These are phyloP conservation scores for Neotoxoptera formosana DNA, from an alignment of 1,140 invertebrate species.

Conservation along the genomic window DNA sequence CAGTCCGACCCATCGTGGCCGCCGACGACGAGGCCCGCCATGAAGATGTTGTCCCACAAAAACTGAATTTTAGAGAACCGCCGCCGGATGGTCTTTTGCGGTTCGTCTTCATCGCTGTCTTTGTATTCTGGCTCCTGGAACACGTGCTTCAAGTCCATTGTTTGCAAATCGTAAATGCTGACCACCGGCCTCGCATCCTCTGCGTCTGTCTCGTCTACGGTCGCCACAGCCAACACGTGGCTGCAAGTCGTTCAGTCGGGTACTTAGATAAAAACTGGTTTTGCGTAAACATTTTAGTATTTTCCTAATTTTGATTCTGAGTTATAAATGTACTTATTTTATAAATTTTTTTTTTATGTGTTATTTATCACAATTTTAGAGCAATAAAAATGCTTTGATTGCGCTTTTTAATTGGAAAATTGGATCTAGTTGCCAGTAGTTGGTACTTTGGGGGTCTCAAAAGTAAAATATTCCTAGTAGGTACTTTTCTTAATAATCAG, in stretches of 20 bases:
- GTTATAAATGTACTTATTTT: too few species aligned
- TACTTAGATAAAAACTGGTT: background rate
- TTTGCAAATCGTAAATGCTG: slow-evolving; percentile 72
- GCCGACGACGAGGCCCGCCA: slow-evolving; percentile 78
- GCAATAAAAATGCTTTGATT: too few species aligned
- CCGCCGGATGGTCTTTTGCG: slow-evolving; percentile 60
- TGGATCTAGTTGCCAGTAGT: too few species aligned
- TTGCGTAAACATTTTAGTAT: too few species aligned
- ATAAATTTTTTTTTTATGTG: too few species aligned
- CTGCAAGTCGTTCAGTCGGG: background rate
- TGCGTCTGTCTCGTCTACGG: background rate
- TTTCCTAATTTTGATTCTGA: too few species aligned
- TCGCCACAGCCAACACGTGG: slow-evolving; percentile 6
- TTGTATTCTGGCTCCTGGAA: slow-evolving; percentile 69
- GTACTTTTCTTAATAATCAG: too few species aligned
- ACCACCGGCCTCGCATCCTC: slow-evolving; percentile 68
- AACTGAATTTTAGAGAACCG: slow-evolving; percentile 76
- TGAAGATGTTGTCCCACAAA: slow-evolving; percentile 78
- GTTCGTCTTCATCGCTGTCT: slow-evolving; percentile 62
- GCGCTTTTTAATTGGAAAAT: too few species aligned
- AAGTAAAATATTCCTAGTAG: too few species aligned
- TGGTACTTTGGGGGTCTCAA: too few species aligned
- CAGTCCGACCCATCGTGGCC: slow-evolving; percentile 78
- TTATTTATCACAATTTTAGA: too few species aligned
- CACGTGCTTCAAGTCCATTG: slow-evolving; percentile 70